Conservation (phyloP, 64 coral and sea anemone species). For the Platygyra sinensis region DNA sequence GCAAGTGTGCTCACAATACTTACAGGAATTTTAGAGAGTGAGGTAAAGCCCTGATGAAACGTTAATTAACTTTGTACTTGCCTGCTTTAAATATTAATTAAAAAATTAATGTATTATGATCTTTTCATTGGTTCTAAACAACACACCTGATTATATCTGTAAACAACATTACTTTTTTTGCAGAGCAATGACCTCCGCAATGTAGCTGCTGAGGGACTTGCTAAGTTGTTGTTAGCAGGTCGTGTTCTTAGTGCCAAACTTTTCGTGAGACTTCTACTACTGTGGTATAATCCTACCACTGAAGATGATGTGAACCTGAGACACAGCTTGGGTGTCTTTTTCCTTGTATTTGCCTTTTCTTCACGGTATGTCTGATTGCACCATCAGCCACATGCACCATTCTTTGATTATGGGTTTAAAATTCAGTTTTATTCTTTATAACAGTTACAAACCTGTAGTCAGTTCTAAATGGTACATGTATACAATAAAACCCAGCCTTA, state of each 20-base stretch:
- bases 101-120: too few relatives aligned
- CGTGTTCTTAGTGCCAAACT: conserved; percentile 90
- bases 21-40: conserved; percentile 80
- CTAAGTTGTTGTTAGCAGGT: conserved; percentile 82
- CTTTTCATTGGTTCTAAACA: background rate
- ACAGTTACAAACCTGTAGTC: too few relatives aligned
- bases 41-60: conserved; percentile 44
- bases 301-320: conserved; percentile 79
- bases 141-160: background rate
- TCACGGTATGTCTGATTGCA: conserved; percentile 67
- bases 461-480: too few relatives aligned
- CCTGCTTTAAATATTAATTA: too few relatives aligned
- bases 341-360: conserved; percentile 87
- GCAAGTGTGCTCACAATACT: conserved; percentile 78
- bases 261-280: conserved; percentile 68
- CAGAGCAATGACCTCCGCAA: conserved; percentile 83
- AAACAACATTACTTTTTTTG: background rate
- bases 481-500: too few relatives aligned
- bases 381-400: too few relatives aligned
- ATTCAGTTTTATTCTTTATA: background rate
- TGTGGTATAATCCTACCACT: conserved; percentile 96
- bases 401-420: too few relatives aligned
- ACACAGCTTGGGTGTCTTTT: conserved; percentile 91
- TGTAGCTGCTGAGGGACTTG: conserved; percentile 90
- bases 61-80: too few relatives aligned